phyloP scores from a whole-genome alignment of 2,888 invertebrate genomes.

The Cordilura impudica region DNA sequence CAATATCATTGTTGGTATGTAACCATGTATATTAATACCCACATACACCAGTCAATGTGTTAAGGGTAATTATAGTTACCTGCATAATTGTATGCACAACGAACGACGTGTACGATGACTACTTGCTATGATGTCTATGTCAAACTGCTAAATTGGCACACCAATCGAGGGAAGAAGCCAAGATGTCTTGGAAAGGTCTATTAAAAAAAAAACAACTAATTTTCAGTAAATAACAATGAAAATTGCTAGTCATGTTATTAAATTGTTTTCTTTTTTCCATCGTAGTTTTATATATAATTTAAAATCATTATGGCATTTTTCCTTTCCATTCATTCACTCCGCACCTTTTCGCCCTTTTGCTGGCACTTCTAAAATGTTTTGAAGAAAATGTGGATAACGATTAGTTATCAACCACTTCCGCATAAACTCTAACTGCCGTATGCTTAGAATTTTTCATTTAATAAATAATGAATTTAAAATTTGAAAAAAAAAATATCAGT shows the following conservation, averaged over 20 bases:
- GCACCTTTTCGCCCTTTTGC: neutral
- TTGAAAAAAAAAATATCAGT: too few relatives aligned
- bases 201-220: neutral
- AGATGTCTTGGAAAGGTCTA: neutral
- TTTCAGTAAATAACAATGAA: neutral
- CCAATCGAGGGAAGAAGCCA: neutral
- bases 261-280: constrained; percentile 12
- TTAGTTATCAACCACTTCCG: neutral
- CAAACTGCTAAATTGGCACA: neutral
- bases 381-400: neutral
- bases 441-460: neutral
- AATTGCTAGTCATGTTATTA: constrained; percentile 2
- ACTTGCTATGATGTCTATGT: too few relatives aligned
- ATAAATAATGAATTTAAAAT: too few relatives aligned
- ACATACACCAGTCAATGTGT: neutral
- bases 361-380: neutral
- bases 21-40: neutral
- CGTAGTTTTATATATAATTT: constrained; percentile 4
- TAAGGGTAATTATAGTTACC: constrained; percentile 12
- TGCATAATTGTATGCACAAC: neutral
- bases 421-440: neutral
- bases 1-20: neutral
- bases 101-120: neutral
- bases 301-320: constrained; percentile 11
- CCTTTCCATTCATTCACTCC: neutral